These are phyloP conservation scores for Pungitius pungitius DNA, from an alignment of 2,113 vertebrate genomes.

Conservation along the genomic window DNA sequence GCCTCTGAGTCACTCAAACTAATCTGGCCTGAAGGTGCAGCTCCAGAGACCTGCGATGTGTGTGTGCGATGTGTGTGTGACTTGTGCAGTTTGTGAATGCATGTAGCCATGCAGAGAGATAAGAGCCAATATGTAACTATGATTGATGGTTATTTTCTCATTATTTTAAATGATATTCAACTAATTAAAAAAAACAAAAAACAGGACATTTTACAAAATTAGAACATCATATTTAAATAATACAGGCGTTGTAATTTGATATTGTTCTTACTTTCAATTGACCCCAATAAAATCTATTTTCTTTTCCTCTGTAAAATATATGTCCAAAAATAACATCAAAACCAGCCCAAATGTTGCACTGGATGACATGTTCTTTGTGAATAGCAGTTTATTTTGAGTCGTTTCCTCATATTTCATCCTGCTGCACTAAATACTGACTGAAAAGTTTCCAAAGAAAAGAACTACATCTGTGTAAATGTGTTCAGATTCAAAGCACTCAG, in stretches of 20 bases:
- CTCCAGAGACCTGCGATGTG: constrained; percentile 46
- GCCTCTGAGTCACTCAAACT: constrained; percentile 62
- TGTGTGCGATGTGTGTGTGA: constrained; percentile 24
- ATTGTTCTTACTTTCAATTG: neutral
- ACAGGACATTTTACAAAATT: neutral
- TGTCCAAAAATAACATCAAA: neutral
- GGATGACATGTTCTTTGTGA: neutral
- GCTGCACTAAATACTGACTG: neutral
- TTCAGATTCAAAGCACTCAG: constrained; percentile 13
- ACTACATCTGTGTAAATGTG: neutral
- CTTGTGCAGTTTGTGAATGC: neutral
- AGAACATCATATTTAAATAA: neutral
- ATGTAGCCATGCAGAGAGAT: neutral
- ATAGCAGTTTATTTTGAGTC: neutral
- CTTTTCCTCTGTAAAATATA: neutral
- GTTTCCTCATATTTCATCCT: neutral
- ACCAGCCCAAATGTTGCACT: neutral
- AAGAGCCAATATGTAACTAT: neutral
- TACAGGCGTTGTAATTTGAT: neutral
- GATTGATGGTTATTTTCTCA: neutral
- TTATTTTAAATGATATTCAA: neutral
- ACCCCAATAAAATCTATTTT: neutral
- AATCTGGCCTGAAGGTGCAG: constrained; percentile 66
- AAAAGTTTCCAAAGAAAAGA: neutral
- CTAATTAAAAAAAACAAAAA: neutral